Evolutionary conservation across 2,888 invertebrate genomes (phyloP), one percentile per base, ranked within the genome.

Genomic region (Polietes domitor): DNA sequence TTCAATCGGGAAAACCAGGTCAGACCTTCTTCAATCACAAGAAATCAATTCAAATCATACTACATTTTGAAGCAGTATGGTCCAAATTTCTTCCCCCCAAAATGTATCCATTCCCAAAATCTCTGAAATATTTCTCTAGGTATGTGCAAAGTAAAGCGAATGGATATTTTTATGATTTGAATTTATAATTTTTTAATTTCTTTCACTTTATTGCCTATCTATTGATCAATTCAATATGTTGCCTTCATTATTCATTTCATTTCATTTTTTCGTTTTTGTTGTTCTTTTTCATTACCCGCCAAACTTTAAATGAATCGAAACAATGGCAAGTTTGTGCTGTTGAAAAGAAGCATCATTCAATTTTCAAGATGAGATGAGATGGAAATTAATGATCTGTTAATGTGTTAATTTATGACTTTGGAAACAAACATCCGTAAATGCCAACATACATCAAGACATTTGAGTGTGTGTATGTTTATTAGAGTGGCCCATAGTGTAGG

Each of bases 311-410:
- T 32, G 9, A 32, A 47, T 47, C 47, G n/a, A n/a, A 47, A 47
- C 47, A 47, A 47, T 47, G n/a, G n/a, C 47, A 47, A 47, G 47
- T 47, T 47, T 47, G 47, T n/a, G 4, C 10, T 41, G 41, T 32
- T 32, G 7, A 32, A 32, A n/a, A n/a, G n/a, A n/a, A n/a, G n/a
- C 7, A 32, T 32, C 32, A 5, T 32, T 32, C 32, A 32, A 32
- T 12, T 47, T 47, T 47, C 47, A n/a, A 47, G 15, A 2, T 47
- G n/a, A 47, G 15, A 2, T 47, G n/a, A 47, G n/a, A n/a, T 47
- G n/a, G n/a, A 47, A 47, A 47, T 47, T 47, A n/a, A 47, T n/a
- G 47, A 47, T 47, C 47, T 47, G 47, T 47, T 47, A 47, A 47
- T 47, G 47, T 47, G 47, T 47, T 47, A 47, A 47, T 15, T 47